Conservation (phyloP, 2,797 vertebrate genomes). For the Arctocebus calabarensis region DNA sequence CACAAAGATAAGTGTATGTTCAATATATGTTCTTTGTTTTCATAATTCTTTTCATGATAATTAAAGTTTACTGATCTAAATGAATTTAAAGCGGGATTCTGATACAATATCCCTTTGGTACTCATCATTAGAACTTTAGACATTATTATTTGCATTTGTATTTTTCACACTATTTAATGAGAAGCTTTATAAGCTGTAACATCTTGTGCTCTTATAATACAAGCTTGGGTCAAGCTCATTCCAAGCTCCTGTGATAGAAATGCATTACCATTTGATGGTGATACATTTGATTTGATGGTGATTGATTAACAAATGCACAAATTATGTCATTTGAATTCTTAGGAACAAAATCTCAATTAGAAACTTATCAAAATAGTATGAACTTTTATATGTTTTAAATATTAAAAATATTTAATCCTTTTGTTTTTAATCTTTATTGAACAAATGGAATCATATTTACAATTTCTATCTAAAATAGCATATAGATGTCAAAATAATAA, state of each 20-base stretch:
- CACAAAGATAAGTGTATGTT: not conserved
- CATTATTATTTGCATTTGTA: conserved; percentile 25
- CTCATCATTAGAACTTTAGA: not conserved
- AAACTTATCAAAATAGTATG: conserved; percentile 20
- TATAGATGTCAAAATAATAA: not conserved
- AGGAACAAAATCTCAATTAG: conserved; percentile 5
- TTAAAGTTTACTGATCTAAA: not conserved
- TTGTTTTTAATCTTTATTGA: not conserved
- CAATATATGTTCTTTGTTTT: not conserved
- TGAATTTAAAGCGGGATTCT: not conserved
- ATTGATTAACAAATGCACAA: conserved; percentile 38
- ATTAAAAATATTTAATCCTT: not conserved
- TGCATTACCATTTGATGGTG: not conserved
- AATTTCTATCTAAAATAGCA: not conserved
- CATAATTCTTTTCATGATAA: not conserved
- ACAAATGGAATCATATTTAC: not conserved
- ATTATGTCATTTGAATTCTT: conserved; percentile 36
- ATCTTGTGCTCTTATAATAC: not conserved
- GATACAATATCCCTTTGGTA: not conserved
- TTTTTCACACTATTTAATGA: conserved; percentile 3
- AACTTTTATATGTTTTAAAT: not conserved
- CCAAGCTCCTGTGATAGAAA: not conserved
- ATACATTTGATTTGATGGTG: conserved; percentile 10
- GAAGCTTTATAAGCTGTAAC: not conserved
- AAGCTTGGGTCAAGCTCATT: conserved; percentile 37